phyloP scores from a whole-genome alignment of 2,888 invertebrate genomes.

The Gastrophysa polygoni region DNA sequence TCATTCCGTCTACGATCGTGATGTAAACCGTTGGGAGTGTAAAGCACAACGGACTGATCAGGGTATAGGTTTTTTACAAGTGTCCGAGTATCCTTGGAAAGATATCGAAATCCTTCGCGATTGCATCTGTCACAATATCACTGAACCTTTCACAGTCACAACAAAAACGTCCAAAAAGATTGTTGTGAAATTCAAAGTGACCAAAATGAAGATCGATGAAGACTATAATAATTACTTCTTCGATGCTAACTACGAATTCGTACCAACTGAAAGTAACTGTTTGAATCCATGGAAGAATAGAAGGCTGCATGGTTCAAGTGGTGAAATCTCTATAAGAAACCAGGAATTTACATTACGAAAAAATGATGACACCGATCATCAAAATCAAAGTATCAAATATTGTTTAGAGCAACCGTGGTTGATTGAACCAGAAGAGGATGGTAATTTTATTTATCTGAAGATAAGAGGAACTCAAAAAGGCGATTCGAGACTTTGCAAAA shows the following conservation, averaged over 20 bases:
- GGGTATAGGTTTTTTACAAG: slow-evolving; percentile 53
- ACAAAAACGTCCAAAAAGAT: slow-evolving; percentile 74
- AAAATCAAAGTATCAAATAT: slow-evolving; percentile 59
- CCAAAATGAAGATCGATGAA: slow-evolving; percentile 80
- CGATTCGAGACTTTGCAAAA: slow-evolving; percentile 63
- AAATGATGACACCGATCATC: slow-evolving; percentile 60
- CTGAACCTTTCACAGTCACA: slow-evolving; percentile 66
- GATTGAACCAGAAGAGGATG: slow-evolving; percentile 75
- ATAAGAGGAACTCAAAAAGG: slow-evolving; percentile 67
- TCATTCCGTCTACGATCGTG: slow-evolving; percentile 69
- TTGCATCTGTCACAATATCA: slow-evolving; percentile 75
- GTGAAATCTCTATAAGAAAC: slow-evolving; percentile 72
- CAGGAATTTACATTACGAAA: slow-evolving; percentile 58
- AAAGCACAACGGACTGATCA: slow-evolving; percentile 56
- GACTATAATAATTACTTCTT: slow-evolving; percentile 81
- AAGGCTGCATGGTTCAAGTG: slow-evolving; percentile 72
- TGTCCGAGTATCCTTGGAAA: slow-evolving; percentile 74
- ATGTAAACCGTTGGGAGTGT: slow-evolving; percentile 73
- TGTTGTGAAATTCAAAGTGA: slow-evolving; percentile 75
- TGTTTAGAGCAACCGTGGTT: slow-evolving; percentile 80
- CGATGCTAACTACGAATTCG: slow-evolving; percentile 74
- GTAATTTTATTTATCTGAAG: slow-evolving; percentile 74
- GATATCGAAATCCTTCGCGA: slow-evolving; percentile 69
- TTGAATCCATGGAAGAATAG: slow-evolving; percentile 70
- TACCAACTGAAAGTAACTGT: slow-evolving; percentile 67